These are phyloP conservation scores for Clarias pachynema DNA, from an alignment of 2,797 vertebrate species.

Conservation along the genomic window DNA sequence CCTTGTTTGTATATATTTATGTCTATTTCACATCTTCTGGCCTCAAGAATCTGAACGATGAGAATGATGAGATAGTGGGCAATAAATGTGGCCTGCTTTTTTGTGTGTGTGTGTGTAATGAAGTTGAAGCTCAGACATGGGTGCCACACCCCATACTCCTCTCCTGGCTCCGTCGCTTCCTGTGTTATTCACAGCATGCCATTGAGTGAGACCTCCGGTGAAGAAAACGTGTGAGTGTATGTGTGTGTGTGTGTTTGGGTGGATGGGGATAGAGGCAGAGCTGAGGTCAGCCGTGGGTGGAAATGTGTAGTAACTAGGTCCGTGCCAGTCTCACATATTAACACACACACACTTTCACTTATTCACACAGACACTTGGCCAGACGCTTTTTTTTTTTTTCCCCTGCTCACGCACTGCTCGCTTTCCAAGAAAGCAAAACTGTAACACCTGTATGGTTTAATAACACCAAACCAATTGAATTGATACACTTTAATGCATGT, in stretches of 20 bases:
- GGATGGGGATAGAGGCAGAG: conserved; percentile 62
- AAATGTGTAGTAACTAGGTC: conserved; percentile 69
- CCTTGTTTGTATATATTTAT: not conserved
- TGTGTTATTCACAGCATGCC: conserved; percentile 59
- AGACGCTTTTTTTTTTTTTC: conserved; percentile 53
- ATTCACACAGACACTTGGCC: conserved; percentile 53
- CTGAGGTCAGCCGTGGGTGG: conserved; percentile 71
- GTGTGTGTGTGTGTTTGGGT: conserved; percentile 31
- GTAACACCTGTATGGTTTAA: conserved; percentile 13
- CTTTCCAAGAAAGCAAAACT: conserved; percentile 49
- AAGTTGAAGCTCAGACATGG: conserved; percentile 63
- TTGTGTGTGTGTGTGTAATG: conserved; percentile 50
- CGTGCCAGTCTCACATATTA: conserved; percentile 25
- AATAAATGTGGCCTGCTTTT: conserved; percentile 12
- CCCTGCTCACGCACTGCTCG: conserved; percentile 35
- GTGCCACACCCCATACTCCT: conserved; percentile 71
- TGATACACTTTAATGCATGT: not conserved
- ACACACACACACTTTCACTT: conserved; percentile 29
- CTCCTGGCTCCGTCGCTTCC: conserved; percentile 61
- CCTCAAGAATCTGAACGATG: not conserved
- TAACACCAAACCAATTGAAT: not conserved
- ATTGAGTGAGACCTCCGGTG: conserved; percentile 57
- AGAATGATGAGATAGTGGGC: conserved; percentile 24
- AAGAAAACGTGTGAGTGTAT: conserved; percentile 44
- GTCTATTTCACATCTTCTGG: not conserved